Conservation (phyloP, 1,140 invertebrate species). For the Venturia canescens region DNA sequence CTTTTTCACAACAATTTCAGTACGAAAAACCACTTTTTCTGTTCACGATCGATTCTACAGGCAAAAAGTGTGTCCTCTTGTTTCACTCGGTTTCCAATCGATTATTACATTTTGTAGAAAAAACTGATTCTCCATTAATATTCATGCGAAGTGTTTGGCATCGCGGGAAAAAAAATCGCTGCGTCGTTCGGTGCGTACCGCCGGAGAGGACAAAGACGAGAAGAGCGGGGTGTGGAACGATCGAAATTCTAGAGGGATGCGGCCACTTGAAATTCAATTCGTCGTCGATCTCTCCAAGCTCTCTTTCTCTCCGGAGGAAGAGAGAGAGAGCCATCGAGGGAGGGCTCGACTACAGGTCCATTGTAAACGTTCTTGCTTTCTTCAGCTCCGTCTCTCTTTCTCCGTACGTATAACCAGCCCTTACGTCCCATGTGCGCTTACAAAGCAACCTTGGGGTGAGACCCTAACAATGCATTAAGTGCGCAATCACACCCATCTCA, state of each 20-base stretch:
- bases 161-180: not conserved
- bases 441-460: conserved; percentile 68
- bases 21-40: too few relatives aligned
- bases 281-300: conserved; percentile 65
- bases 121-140: not conserved
- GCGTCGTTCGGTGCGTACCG: not conserved
- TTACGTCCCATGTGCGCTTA: conserved; percentile 75
- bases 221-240: conserved; percentile 48
- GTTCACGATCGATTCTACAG: too few relatives aligned
- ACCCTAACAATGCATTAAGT: conserved; percentile 76
- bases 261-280: conserved; percentile 78
- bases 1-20: too few relatives aligned
- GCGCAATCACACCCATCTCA: conserved; percentile 78
- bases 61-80: too few relatives aligned
- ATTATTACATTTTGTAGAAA: not conserved
- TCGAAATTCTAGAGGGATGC: conserved; percentile 74
- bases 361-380: conserved; percentile 64
- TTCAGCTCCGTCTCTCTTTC: not conserved
- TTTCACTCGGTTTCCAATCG: too few relatives aligned
- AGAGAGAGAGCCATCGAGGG: conserved; percentile 35
- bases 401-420: conserved; percentile 69
- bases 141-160: not conserved
- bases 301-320: conserved; percentile 14
- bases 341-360: conserved; percentile 55
- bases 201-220: conserved; percentile 68